Base-by-base conservation (phyloP, 2,888 invertebrate genomes). In the Netelia fuscicornis region DNA sequence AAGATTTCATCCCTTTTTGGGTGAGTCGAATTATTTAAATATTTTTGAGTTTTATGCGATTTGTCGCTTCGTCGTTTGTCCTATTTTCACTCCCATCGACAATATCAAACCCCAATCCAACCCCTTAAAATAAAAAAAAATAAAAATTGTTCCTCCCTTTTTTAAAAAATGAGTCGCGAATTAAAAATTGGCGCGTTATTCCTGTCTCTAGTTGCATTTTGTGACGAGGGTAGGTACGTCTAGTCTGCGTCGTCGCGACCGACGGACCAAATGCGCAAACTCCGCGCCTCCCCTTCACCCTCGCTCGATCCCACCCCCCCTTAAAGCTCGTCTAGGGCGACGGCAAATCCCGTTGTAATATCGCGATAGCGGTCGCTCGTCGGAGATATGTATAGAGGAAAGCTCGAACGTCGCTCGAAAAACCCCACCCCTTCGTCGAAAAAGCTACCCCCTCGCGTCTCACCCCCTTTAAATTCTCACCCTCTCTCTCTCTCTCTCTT, bases 361-460 rank as follows among this genome's bases (percentile, higher is more conserved):
- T 30, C 30, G 52, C 20, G 56, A 30, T 56, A 17, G 70, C 37
- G 17, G 56, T 56, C 30, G 70, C 48, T n/a, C 30, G 58, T 52
- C 20, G 62, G 62, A 54, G 52, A 17, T 20, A 30, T 60, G 48
- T 68, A 70, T 60, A 78, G 10, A 60, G 48, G 62, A 48, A 68
- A 60, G 60, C 68, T 68, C 37, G 68, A 78, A 58, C 68, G 56
- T 58, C 70, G 75, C 48, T 67, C 60, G 71, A 60, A 82, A 52
- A 30, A 30, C 30, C 30, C 74, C 74, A 80, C 84, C 78, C 80
- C 76, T 83, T 13, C 62, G 62, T 62, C 75, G 86, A 85, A 74
- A 72, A 70, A 56, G 65, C 71, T 81, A 83, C 83, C 86, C 74
- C 52, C 76, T 62, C 84, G 82, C 78, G 81, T 78, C 84, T 85